Evolutionary conservation across 2,113 vertebrate genomes (phyloP), one percentile per base, ranked within the genome.

Genomic region (Siphamia tubifer): DNA sequence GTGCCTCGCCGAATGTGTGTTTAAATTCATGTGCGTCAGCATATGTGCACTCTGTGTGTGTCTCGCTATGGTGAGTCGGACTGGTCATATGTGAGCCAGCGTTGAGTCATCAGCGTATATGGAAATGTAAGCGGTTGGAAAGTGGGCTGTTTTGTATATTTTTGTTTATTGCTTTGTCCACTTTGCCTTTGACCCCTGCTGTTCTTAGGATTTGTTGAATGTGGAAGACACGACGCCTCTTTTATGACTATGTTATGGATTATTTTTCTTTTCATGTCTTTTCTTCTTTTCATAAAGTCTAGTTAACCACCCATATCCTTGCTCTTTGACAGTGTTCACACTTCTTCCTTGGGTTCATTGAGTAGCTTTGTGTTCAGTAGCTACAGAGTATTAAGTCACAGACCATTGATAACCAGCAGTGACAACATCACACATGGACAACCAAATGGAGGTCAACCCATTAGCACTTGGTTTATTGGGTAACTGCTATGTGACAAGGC

Each of bases 1-100:
- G 91, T 90, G 77, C 79, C 53, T 76, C 49, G 43, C 0, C 20
- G 44, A 53, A 25, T 30, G 31, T 75, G 39, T 63, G 53, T 45
- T 55, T 45, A 38, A 67, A 61, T 54, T 30, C 49, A 53, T 71
- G 36, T 66, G 48, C 8, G 35, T 82, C 52, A 69, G 71, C 53
- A 23, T 45, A 21, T 13, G 35, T 74, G 53, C 48, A 10, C 15
- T 39, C 8, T 4, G 21, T 16, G 1, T 6, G 6, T 12, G 25
- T 39, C n/a, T n/a, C n/a, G n/a, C n/a, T n/a, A 16, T 16, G 15
- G 32, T 12, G 19, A 20, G 27, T 48, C 11, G 40, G 45, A 49
- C 8, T 10, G 5, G 27, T 35, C 1, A 15, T 19, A 20, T 5
- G 8, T 53, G 52, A 43, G 43, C 7, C 36, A 36, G 42, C 39